Base-by-base conservation (phyloP, 2,113 vertebrate genomes). In the Cygnus atratus region DNA sequence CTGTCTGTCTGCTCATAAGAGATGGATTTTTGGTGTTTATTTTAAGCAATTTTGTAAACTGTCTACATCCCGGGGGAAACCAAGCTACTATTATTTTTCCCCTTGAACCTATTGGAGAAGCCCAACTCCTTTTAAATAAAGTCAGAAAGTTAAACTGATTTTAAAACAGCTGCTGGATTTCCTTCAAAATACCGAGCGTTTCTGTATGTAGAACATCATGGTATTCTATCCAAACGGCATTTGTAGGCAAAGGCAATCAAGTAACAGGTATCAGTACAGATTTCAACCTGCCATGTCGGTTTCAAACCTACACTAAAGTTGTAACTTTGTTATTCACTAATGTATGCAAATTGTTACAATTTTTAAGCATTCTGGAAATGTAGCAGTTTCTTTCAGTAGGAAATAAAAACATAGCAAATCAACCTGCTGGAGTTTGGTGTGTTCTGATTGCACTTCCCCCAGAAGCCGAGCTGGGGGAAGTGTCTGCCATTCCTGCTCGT, bases 341-440 rank as follows among this genome's bases (percentile, higher is more conserved):
- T 77, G 88, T 91, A 82, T 55, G 79, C n/a, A 7, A 44, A 41
- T 90, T 88, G 91, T 90, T 95, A 81, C 55, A 31, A 26, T 75
- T 95, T 92, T 87, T 80, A 82, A 94, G 85, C 74, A 61, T 78
- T 84, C 87, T 88, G 70, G 93, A 94, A 91, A 90, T 90, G 86
- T 92, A 90, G 91, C 87, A 54, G 62, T 95, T 97, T 92, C 76
- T 94, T 95, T 87, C 41, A 43, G 72, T 78, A 94, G 94, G 85
- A 96, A 97, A 94, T 96, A 87, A 93, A 97, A 87, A 67, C 6
- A 76, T 67, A 80, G 81, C 54, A 61, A 95, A 54, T 14, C 6
- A 74, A 44, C 8, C 16, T 1, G 2, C 63, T 59, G 63, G 70
- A 3, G 59, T 72, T 72, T 82, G 71, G 20, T 91, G 20, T 58